These are phyloP conservation scores for Epistrophe grossulariae DNA, from an alignment of 2,888 invertebrate species.

Conservation along the genomic window DNA sequence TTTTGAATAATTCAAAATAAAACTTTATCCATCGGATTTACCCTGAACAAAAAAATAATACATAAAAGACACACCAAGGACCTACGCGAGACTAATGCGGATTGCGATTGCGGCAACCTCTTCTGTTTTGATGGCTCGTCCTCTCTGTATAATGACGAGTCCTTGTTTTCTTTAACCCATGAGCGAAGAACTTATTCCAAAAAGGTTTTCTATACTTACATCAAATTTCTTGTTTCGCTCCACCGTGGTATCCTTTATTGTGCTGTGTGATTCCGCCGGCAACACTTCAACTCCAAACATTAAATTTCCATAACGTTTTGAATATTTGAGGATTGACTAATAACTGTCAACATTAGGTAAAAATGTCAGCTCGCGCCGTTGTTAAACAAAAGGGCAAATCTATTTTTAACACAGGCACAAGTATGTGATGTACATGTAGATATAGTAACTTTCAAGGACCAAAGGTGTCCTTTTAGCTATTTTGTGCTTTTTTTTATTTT, in stretches of 20 bases:
- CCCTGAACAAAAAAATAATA: constrained; percentile 10
- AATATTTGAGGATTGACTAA: constrained; percentile 73
- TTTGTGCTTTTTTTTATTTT: constrained; percentile 29
- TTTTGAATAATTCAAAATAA: constrained; percentile 65
- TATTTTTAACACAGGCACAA: constrained; percentile 61
- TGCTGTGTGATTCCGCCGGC: constrained; percentile 58
- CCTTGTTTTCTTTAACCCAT: constrained; percentile 43
- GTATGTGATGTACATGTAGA: neutral
- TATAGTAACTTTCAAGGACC: constrained; percentile 58
- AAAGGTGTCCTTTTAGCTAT: constrained; percentile 58
- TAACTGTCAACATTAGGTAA: constrained; percentile 72
- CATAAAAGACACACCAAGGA: constrained; percentile 33
- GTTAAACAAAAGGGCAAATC: constrained; percentile 70
- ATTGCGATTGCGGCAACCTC: constrained; percentile 50
- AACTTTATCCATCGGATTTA: constrained; percentile 58
- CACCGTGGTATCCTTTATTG: constrained; percentile 67
- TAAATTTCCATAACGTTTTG: constrained; percentile 74
- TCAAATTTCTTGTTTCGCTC: constrained; percentile 71
- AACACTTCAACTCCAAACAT: constrained; percentile 68
- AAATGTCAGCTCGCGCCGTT: constrained; percentile 16
- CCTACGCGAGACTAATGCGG: constrained; percentile 59
- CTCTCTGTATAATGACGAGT: constrained; percentile 50
- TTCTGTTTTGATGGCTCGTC: constrained; percentile 12
- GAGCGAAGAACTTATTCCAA: constrained; percentile 45
- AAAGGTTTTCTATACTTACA: constrained; percentile 60